Evolutionary conservation across 2,113 vertebrate genomes (phyloP).

Genomic region (Pyxicephalus adspersus): DNA sequence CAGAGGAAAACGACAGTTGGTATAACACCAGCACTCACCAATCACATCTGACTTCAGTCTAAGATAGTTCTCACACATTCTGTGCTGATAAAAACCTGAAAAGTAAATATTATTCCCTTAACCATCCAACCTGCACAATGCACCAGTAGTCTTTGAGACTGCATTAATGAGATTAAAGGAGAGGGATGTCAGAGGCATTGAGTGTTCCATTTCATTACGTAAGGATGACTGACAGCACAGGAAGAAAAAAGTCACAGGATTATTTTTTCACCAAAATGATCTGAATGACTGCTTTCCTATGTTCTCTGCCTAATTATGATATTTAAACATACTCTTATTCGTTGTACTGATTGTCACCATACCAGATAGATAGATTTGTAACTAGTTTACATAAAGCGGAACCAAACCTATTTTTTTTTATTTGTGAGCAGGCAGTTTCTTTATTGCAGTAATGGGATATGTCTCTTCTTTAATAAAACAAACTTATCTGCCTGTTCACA

Average conservation of each 20-base stretch:
- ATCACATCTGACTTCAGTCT: conserved; percentile 79
- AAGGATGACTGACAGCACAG: conserved; percentile 64
- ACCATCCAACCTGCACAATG: conserved; percentile 59
- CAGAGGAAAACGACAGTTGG: background rate
- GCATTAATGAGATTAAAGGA: conserved; percentile 81
- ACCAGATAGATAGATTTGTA: too few relatives aligned
- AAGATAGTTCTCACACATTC: conserved; percentile 72
- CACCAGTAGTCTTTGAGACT: conserved; percentile 71
- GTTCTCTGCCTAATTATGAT: conserved; percentile 1
- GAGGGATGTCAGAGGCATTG: conserved; percentile 74
- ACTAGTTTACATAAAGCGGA: too few relatives aligned
- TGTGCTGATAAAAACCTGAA: conserved; percentile 61
- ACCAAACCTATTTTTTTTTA: too few relatives aligned
- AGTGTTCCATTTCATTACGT: conserved; percentile 73
- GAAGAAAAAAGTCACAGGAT: conserved; percentile 48
- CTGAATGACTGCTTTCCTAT: conserved; percentile 17
- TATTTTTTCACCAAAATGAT: conserved; percentile 35
- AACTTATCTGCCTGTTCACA: too few relatives aligned
- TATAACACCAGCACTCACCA: conserved; percentile 71
- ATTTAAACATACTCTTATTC: conserved; percentile 6
- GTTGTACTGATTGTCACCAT: background rate
- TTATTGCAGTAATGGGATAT: too few relatives aligned
- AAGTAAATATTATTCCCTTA: conserved; percentile 62
- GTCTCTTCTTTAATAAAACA: too few relatives aligned
- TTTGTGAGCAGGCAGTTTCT: too few relatives aligned